Base-by-base conservation (phyloP, 2,113 vertebrate species). In the Rallus limicola region DNA sequence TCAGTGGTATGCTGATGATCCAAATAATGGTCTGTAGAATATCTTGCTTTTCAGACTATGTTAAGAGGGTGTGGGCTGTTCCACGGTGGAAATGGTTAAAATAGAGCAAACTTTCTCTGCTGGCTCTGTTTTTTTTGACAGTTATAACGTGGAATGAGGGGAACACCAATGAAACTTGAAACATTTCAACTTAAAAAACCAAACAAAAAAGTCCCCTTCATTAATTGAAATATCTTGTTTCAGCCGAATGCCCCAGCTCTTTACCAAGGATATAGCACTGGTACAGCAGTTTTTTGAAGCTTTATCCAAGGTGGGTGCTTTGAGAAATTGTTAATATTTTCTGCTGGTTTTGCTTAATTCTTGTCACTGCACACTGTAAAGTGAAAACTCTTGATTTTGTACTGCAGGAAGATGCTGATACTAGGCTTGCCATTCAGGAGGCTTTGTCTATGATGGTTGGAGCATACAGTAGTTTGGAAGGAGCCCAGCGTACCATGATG, bases 271-370 rank as follows among this genome's bases (percentile, higher is more conserved):
- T 93, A 99, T 99, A 91, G 99, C 99, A 20, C 98, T 99, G 53
- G 99, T 99, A 46, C 99, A 99, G 96, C 99, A 99, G 97, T 99
- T 99, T 91, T 99, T 99, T 96, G 99, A 99, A 98, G 99, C 99
- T 88, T 98, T 99, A 72, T 99, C 99, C 89, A 99, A 99, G 99
- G 99, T 99, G 93, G 29, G 98, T 95, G 38, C 16, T 88, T 91
- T 52, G 52, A 46, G 33, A 75, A 70, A 36, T 86, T 5, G 2
- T 84, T 59, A 56, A 10, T 74, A 19, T 79, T 93, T 91, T 92
- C 33, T 88, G 14, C 26, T 88, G 79, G 28, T 78, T 69, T 89
- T 34, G 16, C 64, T 42, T 60, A 34, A 5, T 88, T 62, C 18
- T 33, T 46, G 44, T 36, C 21, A 65, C 24, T 76, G 21, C 62